Base-by-base conservation (phyloP, 1,140 invertebrate genomes). In the Yoshiicerus persimilis region DNA sequence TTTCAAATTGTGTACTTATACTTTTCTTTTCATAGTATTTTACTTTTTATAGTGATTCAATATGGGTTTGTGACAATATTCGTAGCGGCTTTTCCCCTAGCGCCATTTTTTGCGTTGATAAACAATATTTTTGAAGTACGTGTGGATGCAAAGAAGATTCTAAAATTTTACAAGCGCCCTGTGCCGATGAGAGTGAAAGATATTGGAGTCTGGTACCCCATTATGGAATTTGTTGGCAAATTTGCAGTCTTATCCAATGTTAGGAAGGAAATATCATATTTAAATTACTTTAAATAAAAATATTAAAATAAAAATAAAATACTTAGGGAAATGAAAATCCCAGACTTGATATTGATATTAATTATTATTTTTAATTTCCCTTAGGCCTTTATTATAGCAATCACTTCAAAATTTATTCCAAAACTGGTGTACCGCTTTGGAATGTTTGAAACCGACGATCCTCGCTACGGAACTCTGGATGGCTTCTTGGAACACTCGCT, bases 341-440 rank as follows among this genome's bases (percentile, higher is more conserved):
- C n/a, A n/a, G n/a, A n/a, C n/a, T n/a, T n/a, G n/a, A n/a, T n/a
- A n/a, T n/a, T n/a, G n/a, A n/a, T n/a, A n/a, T n/a, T n/a, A n/a
- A n/a, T n/a, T n/a, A n/a, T n/a, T n/a, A n/a, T n/a, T n/a, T n/a
- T n/a, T n/a, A 41, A 41, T 13, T 41, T 13, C 8, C 5, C 89
- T 92, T 92, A 99, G 98, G 98, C 96, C 77, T 98, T 99, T 91
- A 98, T 99, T 83, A 99, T 99, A 91, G 98, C 98, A 39, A 99
- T 99, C 93, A 99, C 98, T 4, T 99, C 98, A 0, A 98, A 99
- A 91, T 98, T 99, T 93, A 97, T 99, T 89, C 98, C 98, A 16
- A 95, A 96, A 77, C 91, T 99, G 64, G 96, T 99, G 9, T 99
- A 99, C 92, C 80, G 84, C 0, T 88, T 89, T 36, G 32, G 66